Percentiles rank a stretch among this genome's conserved stretches.
These are phyloP conservation scores for Gobius niger DNA, from an alignment of 2,113 vertebrate species.

Conservation along the genomic window DNA sequence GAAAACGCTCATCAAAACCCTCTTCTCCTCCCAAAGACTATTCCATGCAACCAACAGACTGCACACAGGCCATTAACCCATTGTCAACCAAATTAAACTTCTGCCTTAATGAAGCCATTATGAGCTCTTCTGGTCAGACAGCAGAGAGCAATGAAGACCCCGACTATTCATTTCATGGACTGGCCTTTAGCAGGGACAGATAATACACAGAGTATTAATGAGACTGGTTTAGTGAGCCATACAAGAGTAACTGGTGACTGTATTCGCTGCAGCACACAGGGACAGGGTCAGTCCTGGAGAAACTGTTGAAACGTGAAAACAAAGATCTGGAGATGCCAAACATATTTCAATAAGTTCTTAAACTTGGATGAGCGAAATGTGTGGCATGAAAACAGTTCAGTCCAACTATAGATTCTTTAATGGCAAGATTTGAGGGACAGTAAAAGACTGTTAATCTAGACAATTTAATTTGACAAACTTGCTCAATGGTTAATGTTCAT, in stretches of 20 bases:
- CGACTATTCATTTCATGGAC: conserved; percentile 78
- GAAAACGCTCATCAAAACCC: conserved; percentile 76
- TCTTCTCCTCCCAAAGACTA: conserved; percentile 69
- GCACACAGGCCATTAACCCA: conserved; percentile 76
- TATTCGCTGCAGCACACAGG: conserved; percentile 57
- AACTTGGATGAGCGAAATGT: too few relatives aligned
- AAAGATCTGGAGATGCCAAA: too few relatives aligned
- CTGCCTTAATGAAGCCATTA: conserved; percentile 85
- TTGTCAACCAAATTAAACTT: conserved; percentile 82
- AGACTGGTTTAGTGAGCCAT: conserved; percentile 73
- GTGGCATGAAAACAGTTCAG: too few relatives aligned
- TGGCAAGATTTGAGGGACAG: too few relatives aligned
- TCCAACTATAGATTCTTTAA: too few relatives aligned
- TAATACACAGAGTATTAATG: conserved; percentile 74
- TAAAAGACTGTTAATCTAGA: too few relatives aligned
- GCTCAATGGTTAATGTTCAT: too few relatives aligned
- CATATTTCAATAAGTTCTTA: too few relatives aligned
- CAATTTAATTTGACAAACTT: too few relatives aligned
- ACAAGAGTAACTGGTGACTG: conserved; percentile 76
- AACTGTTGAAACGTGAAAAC: too few relatives aligned
- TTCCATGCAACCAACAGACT: conserved; percentile 74
- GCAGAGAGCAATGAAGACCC: conserved; percentile 79
- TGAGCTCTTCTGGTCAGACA: conserved; percentile 78
- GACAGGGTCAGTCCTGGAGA: conserved; percentile 55
- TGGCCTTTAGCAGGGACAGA: conserved; percentile 66